Evolutionary conservation across 2,113 vertebrate species (phyloP), one percentile per base, ranked within the genome.

Genomic region (Dicrurus megarhynchus): DNA sequence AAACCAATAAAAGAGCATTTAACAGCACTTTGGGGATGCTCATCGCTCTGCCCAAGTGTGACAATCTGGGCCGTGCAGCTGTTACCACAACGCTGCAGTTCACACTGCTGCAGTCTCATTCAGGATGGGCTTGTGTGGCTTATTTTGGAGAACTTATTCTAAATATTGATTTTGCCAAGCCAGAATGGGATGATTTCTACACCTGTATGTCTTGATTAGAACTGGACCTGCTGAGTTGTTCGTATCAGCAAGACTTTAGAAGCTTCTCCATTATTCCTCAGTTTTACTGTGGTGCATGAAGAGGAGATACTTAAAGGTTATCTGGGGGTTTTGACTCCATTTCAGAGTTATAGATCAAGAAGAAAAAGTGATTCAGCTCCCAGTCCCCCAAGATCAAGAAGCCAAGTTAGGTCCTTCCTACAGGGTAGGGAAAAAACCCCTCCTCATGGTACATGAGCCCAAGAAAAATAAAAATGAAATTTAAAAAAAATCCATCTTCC

Each of bases 201-300:
- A 5, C 26, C 26, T 37, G 5, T 33, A 32, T n/a, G 32, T 80
- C 39, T 92, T 30, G 7, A 37, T 78, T 56, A 44, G 21, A 53
- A 30, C 27, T 47, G 13, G 56, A 60, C 11, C 21, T 64, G 39
- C 23, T 2, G 4, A 28, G 7, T 7, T n/a, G 16, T 5, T 87
- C 9, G 1, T 5, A 7, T 17, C 56, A 76, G 30, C 47, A 65
- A 60, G 17, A 37, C 26, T 83, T 83, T 24, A n/a, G 63, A 35
- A 67, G 5, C 22, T 50, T 57, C 46, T 61, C 26, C 1, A 0
- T 32, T 61, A 61, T 17, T 1, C 2, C 14, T 46, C 61, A 28
- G 52, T 41, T 81, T 65, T 26, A 44, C 4, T n/a, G 5, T 37
- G 6, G 2, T 2, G 5, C 3, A 33, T 7, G 4, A 57, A 55